These are phyloP conservation scores for Amblyjoppa proteus DNA, from an alignment of 2,888 invertebrate genomes.

Conservation along the genomic window DNA sequence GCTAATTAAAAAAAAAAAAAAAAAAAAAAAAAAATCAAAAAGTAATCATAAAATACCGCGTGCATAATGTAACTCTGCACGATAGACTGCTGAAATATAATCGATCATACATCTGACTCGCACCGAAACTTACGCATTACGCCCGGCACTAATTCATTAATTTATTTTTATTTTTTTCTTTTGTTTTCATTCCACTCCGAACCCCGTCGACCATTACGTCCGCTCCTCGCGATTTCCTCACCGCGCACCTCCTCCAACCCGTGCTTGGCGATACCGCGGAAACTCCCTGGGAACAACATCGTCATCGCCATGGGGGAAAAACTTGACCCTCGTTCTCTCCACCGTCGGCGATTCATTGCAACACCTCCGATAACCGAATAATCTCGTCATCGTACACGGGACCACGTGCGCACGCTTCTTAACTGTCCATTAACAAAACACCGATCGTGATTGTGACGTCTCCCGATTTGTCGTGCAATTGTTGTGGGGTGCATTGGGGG, in stretches of 20 bases:
- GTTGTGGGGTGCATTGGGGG: background rate
- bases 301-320: background rate
- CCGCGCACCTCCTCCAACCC: background rate
- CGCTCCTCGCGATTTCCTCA: constrained; percentile 3
- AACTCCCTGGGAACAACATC: background rate
- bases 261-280: constrained; percentile 25
- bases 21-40: background rate
- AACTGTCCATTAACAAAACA: background rate
- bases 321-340: background rate
- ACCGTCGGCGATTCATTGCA: background rate
- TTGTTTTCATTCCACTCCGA: constrained; percentile 44
- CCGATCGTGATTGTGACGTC: background rate
- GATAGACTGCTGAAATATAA: background rate
- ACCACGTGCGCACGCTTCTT: constrained; percentile 5
- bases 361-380: background rate
- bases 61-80: constrained; percentile 5
- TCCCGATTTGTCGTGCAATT: background rate
- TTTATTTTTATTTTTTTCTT: constrained; percentile 67
- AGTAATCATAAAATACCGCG: background rate
- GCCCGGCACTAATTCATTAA: constrained; percentile 45
- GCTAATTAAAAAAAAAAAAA: constrained; percentile 11
- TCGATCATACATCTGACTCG: constrained; percentile 27
- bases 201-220: constrained; percentile 1
- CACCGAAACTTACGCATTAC: constrained; percentile 11
- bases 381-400: constrained; percentile 4